Base-by-base conservation (phyloP, 2,888 invertebrate species). In the Orgyia antiqua region DNA sequence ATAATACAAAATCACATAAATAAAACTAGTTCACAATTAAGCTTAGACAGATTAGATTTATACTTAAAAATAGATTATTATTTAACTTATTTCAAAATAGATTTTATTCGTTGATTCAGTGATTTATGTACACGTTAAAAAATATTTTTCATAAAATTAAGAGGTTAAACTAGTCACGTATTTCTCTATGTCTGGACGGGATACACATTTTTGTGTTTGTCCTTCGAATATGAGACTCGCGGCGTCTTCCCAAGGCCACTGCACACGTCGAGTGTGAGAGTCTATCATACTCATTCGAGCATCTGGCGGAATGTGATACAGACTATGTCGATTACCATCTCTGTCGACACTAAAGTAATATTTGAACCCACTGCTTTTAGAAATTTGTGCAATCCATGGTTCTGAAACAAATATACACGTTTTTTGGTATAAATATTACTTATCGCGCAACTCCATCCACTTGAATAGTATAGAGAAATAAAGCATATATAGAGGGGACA, bases 381-480 rank as follows among this genome's bases (percentile, higher is more conserved):
- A 86, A 42, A 83, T 77, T 34, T 71, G 72, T 4, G 82, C 68
- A 24, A 70, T 63, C 86, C 86, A 86, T 10, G 86, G 82, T 35
- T 80, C 86, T 86, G 58, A 26, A 74, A 76, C 31, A 26, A 11
- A 17, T 8, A n/a, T 11, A 7, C 10, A 9, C 4, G 7, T 8
- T 9, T 6, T 21, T 13, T 6, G 12, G 8, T 24, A 4, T 15
- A 15, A 4, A 15, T 4, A 15, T 15, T 15, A 15, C 15, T 4
- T 15, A 4, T 15, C 15, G 3, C 15, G 15, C 6, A 6, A 15
- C 15, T n/a, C n/a, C n/a, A n/a, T n/a, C n/a, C n/a, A n/a, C n/a
- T n/a, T n/a, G n/a, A n/a, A n/a, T n/a, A n/a, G n/a, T n/a, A n/a
- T n/a, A n/a, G n/a, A n/a, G n/a, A n/a, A n/a, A n/a, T n/a, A n/a